A percentile compares a stretch with the other conserved stretches of the same genome.
phyloP scores from a whole-genome alignment of 2,113 vertebrate genomes.

The Neomonachus schauinslandi region DNA sequence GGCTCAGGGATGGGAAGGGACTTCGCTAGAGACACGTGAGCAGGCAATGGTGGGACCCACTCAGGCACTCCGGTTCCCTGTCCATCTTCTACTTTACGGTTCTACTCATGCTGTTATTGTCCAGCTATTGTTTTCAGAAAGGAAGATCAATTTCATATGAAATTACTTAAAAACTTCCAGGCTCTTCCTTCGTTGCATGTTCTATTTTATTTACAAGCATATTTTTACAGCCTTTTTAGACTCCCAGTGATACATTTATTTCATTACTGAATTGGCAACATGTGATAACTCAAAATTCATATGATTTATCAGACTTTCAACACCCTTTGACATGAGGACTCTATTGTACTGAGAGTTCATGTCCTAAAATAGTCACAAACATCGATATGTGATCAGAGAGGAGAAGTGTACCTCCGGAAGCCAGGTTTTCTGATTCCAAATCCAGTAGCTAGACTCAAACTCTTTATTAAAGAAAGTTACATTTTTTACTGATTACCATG shows the following conservation, averaged over 20 bases:
- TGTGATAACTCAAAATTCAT: slow-evolving; percentile 48
- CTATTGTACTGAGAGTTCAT: slow-evolving; percentile 54
- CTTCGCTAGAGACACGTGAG: not conserved
- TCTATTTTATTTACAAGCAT: slow-evolving; percentile 63
- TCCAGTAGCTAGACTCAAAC: not conserved
- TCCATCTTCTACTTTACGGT: not conserved
- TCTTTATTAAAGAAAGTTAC: slow-evolving; percentile 10
- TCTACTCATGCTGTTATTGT: not conserved
- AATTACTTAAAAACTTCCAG: slow-evolving; percentile 56
- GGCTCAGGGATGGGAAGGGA: not conserved
- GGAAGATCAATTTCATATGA: slow-evolving; percentile 57
- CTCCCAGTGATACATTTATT: slow-evolving; percentile 64
- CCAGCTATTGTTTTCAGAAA: slow-evolving; percentile 44
- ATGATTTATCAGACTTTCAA: slow-evolving; percentile 72
- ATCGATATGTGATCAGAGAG: slow-evolving; percentile 63
- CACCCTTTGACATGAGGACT: slow-evolving; percentile 60
- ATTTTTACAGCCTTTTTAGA: slow-evolving; percentile 59
- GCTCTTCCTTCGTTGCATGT: slow-evolving; percentile 46
- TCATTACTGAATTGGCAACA: slow-evolving; percentile 71
- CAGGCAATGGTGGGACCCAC: not conserved
- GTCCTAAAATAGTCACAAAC: slow-evolving; percentile 43
- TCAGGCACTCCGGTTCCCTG: fast-evolving
- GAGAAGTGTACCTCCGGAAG: slow-evolving; percentile 42
- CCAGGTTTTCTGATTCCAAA: slow-evolving; percentile 57
- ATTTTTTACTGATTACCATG: not conserved